These are phyloP conservation scores for Engraulis encrasicolus DNA, from an alignment of 2,113 vertebrate genomes.

Conservation along the genomic window DNA sequence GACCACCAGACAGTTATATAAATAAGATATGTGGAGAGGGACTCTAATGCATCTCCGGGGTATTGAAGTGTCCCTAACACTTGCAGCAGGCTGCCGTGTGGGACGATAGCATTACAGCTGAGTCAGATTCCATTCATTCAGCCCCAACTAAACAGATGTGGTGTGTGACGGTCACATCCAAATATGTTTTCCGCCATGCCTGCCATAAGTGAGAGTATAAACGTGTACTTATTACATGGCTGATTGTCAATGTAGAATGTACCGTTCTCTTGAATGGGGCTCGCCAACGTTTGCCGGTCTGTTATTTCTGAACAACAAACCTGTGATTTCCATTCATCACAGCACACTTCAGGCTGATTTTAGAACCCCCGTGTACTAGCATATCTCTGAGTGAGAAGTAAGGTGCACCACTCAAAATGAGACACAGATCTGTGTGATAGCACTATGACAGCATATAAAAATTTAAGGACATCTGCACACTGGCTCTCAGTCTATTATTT, in stretches of 20 bases:
- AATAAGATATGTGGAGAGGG: neutral
- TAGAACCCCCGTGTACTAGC: neutral
- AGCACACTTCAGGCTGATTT: neutral
- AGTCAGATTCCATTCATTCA: slow-evolving; percentile 12
- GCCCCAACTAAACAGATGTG: slow-evolving; percentile 21
- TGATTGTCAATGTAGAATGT: too few relatives aligned
- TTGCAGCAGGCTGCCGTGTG: neutral
- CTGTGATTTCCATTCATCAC: neutral
- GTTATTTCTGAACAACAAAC: too few relatives aligned
- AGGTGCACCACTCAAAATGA: neutral
- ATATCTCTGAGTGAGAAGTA: neutral
- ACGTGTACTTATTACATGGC: neutral
- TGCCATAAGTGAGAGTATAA: neutral
- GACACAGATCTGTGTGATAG: neutral
- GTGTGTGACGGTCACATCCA: neutral
- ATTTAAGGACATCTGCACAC: too few relatives aligned
- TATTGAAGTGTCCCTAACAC: neutral
- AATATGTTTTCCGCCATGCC: neutral
- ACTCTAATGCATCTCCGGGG: neutral
- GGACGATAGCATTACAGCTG: slow-evolving; percentile 4
- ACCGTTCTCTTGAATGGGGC: too few relatives aligned
- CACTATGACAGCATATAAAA: too few relatives aligned
- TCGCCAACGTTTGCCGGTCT: too few relatives aligned
- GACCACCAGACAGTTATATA: neutral
- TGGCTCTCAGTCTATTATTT: too few relatives aligned